A percentile compares a stretch with the other conserved stretches of the same genome.
Evolutionary conservation across 2,797 vertebrate genomes (phyloP).

Genomic region (Schizopygopsis malacanthus): DNA sequence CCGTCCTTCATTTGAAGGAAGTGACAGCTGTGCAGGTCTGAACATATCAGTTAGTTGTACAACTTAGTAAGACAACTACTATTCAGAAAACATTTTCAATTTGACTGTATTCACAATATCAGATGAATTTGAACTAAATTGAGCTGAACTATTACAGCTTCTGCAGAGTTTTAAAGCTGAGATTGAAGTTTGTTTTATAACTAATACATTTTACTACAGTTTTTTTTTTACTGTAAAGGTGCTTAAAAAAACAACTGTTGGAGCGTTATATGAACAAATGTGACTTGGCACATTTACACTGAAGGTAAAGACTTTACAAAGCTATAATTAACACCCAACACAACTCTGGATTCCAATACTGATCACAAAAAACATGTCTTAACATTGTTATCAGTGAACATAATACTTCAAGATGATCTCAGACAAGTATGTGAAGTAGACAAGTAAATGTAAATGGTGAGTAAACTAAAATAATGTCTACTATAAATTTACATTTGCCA

Average conservation of each 20-base stretch:
- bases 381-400: neutral
- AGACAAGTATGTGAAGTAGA: neutral
- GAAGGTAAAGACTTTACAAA: neutral
- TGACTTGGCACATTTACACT: neutral
- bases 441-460: too few relatives aligned
- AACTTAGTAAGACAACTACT: too few relatives aligned
- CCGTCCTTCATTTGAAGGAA: constrained; percentile 90
- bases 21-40: neutral
- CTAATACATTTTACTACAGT: neutral
- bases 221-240: neutral
- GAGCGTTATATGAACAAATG: neutral
- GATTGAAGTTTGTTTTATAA: too few relatives aligned
- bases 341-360: neutral
- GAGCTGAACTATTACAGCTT: neutral
- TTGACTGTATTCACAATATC: neutral
- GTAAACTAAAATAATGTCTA: neutral
- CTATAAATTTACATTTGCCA: neutral
- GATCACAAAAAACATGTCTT: neutral
- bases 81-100: neutral
- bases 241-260: neutral
- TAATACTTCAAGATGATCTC: neutral
- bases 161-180: neutral
- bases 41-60: neutral
- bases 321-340: too few relatives aligned
- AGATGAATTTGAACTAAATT: neutral